Conservation (phyloP, 35 echinoderm and acorn worm genomes). For the Amphiura filiformis region DNA sequence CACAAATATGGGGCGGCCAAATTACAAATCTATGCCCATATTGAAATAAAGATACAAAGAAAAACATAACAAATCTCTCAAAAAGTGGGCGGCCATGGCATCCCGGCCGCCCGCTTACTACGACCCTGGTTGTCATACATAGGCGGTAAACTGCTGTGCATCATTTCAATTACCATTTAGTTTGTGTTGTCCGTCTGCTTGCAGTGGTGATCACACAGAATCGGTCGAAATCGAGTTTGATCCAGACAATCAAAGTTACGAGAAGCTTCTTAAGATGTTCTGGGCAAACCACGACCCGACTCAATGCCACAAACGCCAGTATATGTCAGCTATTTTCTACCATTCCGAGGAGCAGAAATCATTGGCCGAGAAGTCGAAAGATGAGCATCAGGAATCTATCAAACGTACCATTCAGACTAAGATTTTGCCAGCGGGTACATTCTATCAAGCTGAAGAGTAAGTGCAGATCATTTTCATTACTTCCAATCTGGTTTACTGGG, state of each 20-base stretch:
- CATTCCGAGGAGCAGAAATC: slow-evolving; percentile 84
- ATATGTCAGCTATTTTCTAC: slow-evolving; percentile 99
- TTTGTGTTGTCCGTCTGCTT: slow-evolving; percentile 14
- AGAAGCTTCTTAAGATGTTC: slow-evolving; percentile 78
- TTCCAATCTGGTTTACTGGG: no score
- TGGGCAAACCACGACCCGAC: slow-evolving; percentile 96
- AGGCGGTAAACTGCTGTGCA: no score
- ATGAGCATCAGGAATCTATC: slow-evolving; percentile 87
- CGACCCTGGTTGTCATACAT: no score
- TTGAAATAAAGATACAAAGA: no score
- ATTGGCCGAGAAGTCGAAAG: slow-evolving; percentile 73
- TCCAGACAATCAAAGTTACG: slow-evolving; percentile 71
- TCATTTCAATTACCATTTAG: no score
- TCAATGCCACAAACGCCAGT: slow-evolving; percentile 81
- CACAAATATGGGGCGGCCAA: no score
- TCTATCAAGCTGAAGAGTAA: slow-evolving; percentile 98
- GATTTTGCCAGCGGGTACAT: slow-evolving; percentile 74
- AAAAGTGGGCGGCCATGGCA: no score
- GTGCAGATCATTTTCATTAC: background rate
- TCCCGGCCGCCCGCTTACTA: no score
- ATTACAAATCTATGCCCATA: no score
- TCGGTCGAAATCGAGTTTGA: slow-evolving; percentile 96
- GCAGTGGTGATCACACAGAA: slow-evolving; percentile 98
- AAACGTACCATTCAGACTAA: slow-evolving; percentile 73
- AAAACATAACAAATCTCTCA: no score